Percentiles rank a stretch among this genome's conserved stretches.
These are phyloP conservation scores for Calameuta filiformis DNA, from an alignment of 2,888 invertebrate genomes.

Conservation along the genomic window DNA sequence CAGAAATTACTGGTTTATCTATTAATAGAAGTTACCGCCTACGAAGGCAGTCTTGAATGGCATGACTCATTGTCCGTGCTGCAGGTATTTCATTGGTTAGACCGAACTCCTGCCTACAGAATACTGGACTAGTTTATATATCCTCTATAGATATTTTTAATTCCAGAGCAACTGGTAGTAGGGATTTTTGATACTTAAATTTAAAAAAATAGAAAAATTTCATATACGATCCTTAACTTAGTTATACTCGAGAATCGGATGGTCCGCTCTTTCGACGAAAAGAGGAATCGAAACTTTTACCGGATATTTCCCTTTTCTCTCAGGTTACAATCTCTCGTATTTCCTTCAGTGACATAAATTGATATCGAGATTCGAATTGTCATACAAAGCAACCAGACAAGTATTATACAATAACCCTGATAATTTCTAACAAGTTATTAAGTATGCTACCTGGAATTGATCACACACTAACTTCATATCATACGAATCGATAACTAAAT, in stretches of 20 bases:
- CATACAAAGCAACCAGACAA: background rate
- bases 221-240: background rate
- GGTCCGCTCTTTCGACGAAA: background rate
- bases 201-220: background rate
- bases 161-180: background rate
- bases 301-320: background rate
- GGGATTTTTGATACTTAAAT: background rate
- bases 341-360: background rate
- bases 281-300: background rate
- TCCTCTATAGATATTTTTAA: background rate
- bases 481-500: background rate
- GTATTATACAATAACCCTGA: background rate
- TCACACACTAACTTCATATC: background rate
- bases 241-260: background rate
- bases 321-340: background rate
- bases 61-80: background rate
- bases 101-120: background rate
- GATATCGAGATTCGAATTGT: background rate
- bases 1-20: background rate
- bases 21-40: constrained; percentile 13
- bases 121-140: background rate
- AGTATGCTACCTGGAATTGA: background rate
- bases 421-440: background rate
- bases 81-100: background rate
- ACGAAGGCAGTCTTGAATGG: constrained; percentile 1